Evolutionary conservation across 35 echinoderm and acorn worm species (phyloP), one percentile per base, ranked within the genome.

Genomic region (Strongylocentrotus purpuratus): DNA sequence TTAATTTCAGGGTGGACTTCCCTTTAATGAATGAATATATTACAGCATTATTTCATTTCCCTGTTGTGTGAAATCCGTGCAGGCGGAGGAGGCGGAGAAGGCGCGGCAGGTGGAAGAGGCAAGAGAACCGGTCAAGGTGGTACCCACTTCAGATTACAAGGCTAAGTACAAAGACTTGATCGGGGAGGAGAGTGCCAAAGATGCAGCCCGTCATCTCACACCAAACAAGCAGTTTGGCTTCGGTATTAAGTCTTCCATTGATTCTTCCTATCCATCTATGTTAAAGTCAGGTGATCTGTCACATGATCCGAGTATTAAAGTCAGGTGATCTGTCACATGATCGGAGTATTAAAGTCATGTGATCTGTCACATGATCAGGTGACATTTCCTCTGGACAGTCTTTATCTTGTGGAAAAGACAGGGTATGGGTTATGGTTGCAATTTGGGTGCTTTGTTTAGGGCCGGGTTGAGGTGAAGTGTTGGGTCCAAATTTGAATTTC

Each of bases 211-310:
- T 18, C 96, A 95, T 95, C 96, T 99, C 32, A 96, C 94, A 32
- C 96, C 98, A 11, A 99, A 99, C 92, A 97, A 99, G 48, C 97
- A 97, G 86, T 99, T 99, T 97, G 98, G 98, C 32, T 96, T 96
- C 46, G 98, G 98, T 99, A n/a, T n/a, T n/a, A n/a, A 99, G 98
- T 88, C 47, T 28, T 46, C 85, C 70, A 31, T 85, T 85, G 1
- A 31, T 33, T 86, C 70, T 86, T 86, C 8, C 18, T 33, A 4
- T 18, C 85, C 85, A 28, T 33, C 48, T 50, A 41, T 41, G 35
- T 41, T 41, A 41, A 41, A 41, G 35, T 41, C 35, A 41, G 35
- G 35, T 41, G 35, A 41, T 41, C 35, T 41, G 35, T 41, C 35
- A 41, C n/a, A n/a, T n/a, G n/a, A n/a, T n/a, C n/a, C n/a, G n/a